phyloP scores from a whole-genome alignment of 2,113 vertebrate genomes.

The human (Homo sapiens) region GRCh38 chr12:49008501-49009000 shows the following conservation, averaged over 20 bases:
- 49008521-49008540: background rate
- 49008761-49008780: background rate
- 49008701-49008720: background rate
- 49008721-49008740: conserved; percentile 47
- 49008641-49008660: background rate
- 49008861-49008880: conserved; percentile 26
- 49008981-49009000: conserved; percentile 16
- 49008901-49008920: background rate
- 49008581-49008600: conserved; percentile 23
- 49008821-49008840: conserved; percentile 39
- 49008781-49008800: background rate
- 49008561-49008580: background rate
- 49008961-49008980: conserved; percentile 35
- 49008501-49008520: background rate
- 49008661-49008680: background rate
- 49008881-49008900: background rate
- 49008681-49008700: conserved; percentile 16
- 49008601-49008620: conserved; percentile 47
- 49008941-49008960: background rate
- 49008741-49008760: background rate
- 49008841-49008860: conserved; percentile 12
- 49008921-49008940: background rate
- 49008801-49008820: background rate
- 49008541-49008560: background rate
- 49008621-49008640: conserved; percentile 16